phyloP scores from a whole-genome alignment of 1,140 invertebrate species.

The Drosophila orena region DNA sequence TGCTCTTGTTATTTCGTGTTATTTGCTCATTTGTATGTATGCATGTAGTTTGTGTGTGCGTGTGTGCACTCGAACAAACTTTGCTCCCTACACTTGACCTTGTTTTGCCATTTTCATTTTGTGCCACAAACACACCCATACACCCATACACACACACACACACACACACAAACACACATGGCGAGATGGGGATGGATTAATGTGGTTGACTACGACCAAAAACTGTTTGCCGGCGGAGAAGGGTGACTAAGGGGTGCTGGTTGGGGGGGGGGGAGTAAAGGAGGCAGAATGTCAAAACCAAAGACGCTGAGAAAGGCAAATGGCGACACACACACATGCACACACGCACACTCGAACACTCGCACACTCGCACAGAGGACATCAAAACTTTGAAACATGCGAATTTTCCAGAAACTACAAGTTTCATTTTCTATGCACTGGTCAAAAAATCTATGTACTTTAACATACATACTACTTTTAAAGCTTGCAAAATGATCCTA shows the following conservation, averaged over 20 bases:
- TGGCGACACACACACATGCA: constrained; percentile 11
- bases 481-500: too few relatives aligned
- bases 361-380: constrained; percentile 1
- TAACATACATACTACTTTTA: too few relatives aligned
- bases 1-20: constrained; percentile 35
- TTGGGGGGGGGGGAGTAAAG: background rate
- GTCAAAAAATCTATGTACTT: background rate
- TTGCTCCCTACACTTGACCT: constrained; percentile 82
- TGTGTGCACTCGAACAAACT: constrained; percentile 75
- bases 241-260: background rate
- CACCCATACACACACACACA: constrained; percentile 11
- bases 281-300: constrained; percentile 57
- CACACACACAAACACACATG: constrained; percentile 21
- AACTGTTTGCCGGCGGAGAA: constrained; percentile 27
- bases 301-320: constrained; percentile 58
- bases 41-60: constrained; percentile 22
- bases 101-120: constrained; percentile 81
- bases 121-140: constrained; percentile 40
- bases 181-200: constrained; percentile 57
- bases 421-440: constrained; percentile 10
- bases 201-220: constrained; percentile 60
- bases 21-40: constrained; percentile 9
- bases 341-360: background rate
- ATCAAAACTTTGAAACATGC: constrained; percentile 9
- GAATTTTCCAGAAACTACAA: constrained; percentile 9